Evolutionary conservation across 2,113 vertebrate genomes (phyloP), one percentile per base, ranked within the genome.

Genomic region (Brachyistius frenatus): DNA sequence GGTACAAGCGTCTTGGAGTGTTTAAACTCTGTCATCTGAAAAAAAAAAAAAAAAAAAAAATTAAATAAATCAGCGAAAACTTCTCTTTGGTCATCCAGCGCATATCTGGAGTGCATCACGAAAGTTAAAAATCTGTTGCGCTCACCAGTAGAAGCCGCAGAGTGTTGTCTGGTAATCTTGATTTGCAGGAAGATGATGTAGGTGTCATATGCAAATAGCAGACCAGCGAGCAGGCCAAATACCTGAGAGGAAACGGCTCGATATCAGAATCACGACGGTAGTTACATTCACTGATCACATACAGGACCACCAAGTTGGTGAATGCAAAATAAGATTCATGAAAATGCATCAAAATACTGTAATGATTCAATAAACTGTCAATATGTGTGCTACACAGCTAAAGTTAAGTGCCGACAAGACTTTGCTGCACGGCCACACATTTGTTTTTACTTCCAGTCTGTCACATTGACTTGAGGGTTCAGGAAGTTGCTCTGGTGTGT

Each of bases 191-290:
- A 94, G 74, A 89, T 86, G 57, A 73, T 90, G 84, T 94, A 95
- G 41, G 91, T 66, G 75, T 95, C 94, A 14, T 94, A 95, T 5
- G 80, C 88, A 74, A 93, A 95, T 67, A 95, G 35, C 41, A 95
- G 36, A 23, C 85, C 89, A 14, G 94, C 94, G 1, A 95, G 0
- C 61, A 95, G 68, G 0, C 95, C 93, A 0, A 95, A 95, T 7
- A 95, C 93, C 94, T 95, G 50, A 1, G 52, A 57, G 44, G 76
- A 31, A 76, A 57, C 10, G 54, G 33, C 1, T 33, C 36, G 56
- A n/a, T 7, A 44, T 73, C 15, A 73, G 10, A 68, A 30, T 56
- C 33, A 46, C 4, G 33, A 16, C 2, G 14, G 32, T 1, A 41
- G 2, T 53, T 2, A 33, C 14, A 16, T 50, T 36, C 2, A 71